These are phyloP conservation scores for Geophilus truncorum DNA, from an alignment of 2,888 invertebrate species.

Conservation along the genomic window DNA sequence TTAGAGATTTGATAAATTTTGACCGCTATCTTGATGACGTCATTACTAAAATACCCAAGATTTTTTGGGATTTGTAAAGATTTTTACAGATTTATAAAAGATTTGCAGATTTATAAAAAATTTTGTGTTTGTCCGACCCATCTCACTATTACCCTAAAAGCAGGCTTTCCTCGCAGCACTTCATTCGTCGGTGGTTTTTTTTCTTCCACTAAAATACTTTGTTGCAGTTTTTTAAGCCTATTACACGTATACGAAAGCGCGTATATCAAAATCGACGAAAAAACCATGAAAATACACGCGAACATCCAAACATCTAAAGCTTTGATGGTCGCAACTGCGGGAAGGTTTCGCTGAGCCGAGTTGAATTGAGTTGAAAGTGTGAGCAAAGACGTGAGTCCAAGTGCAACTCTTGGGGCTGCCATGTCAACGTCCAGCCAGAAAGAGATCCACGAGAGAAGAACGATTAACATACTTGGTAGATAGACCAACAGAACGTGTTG, in stretches of 20 bases:
- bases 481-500: not conserved
- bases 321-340: not conserved
- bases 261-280: not conserved
- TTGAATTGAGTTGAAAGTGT: not conserved
- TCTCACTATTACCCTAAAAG: no score
- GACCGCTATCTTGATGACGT: no score
- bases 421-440: not conserved
- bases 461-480: not conserved
- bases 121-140: no score
- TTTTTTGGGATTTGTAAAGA: no score
- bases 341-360: not conserved
- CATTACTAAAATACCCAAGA: no score
- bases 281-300: not conserved
- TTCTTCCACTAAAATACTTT: no score
- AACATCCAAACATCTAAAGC: not conserved
- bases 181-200: no score
- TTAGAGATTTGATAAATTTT: no score
- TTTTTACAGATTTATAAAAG: no score
- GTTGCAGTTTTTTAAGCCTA: not conserved
- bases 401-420: not conserved
- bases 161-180: no score
- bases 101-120: no score
- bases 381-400: not conserved
- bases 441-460: not conserved
- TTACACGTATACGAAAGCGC: not conserved